Base-by-base conservation (phyloP, 2,797 vertebrate genomes). In the Morus bassanus region DNA sequence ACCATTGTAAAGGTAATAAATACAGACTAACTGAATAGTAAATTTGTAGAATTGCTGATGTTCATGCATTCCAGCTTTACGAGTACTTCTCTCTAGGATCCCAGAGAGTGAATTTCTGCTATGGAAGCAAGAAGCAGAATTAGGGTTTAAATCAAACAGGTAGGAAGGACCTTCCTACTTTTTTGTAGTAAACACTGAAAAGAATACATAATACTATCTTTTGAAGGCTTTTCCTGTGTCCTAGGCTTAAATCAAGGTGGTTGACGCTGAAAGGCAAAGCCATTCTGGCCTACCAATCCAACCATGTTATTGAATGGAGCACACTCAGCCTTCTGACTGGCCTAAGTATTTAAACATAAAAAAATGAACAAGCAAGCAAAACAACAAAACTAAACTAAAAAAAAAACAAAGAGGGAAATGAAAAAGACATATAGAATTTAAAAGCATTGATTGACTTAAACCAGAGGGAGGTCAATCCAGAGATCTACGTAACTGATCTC, bases 301-400 rank as follows among this genome's bases (percentile, higher is more conserved):
- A 10, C 10, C 17, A 31, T 0, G 0, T 11, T 13, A 25, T 13
- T 64, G 37, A 69, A 13, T 9, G 11, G 8, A 53, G 28, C 30
- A 15, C 51, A 78, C 10, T 11, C 25, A 48, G 13, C 16, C 9
- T 53, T 65, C 33, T 60, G 74, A 43, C 19, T 48, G 30, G 22
- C n/a, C 7, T 37, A 63, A 39, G 33, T 3, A 9, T 27, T 63
- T 57, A 23, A 76, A 45, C 10, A 56, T 23, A 14, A 50, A 48
- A 75, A 80, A 54, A 18, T 1, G 0, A 56, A 57, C 16, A 79
- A 39, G 19, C 3, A 57, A 61, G 28, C 11, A 51, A 37, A 73
- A 12, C 12, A 50, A 53, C 10, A 31, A 35, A 91, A 45, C 21
- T 6, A 33, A 57, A 31, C 11, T 35, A 31, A 72, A 37, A 33